A percentile compares a stretch with the other conserved stretches of the same genome.
Conservation (phyloP, 2,113 vertebrate genomes). For the Holacanthus passer region DNA sequence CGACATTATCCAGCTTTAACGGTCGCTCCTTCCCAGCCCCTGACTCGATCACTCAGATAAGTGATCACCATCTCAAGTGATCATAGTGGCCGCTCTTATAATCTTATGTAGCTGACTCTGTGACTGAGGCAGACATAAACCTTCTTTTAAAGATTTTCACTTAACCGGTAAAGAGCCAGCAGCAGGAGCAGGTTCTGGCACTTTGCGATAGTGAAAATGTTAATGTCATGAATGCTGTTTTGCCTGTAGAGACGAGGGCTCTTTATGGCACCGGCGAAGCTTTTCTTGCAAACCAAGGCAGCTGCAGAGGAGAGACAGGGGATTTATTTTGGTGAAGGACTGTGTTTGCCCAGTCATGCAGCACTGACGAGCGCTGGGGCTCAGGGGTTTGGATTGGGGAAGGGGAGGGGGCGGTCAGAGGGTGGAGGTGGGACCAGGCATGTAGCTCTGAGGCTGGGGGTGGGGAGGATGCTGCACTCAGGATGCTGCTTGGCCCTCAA, state of each 20-base stretch:
- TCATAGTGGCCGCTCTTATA: not conserved
- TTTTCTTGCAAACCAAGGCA: slow-evolving; percentile 59
- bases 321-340: slow-evolving; percentile 73
- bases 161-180: slow-evolving; percentile 2
- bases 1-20: slow-evolving; percentile 56
- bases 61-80: slow-evolving; percentile 49
- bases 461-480: slow-evolving; percentile 64
- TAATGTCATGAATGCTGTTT: slow-evolving; percentile 24
- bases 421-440: slow-evolving; percentile 70
- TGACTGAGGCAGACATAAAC: not conserved
- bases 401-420: slow-evolving; percentile 55
- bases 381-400: slow-evolving; percentile 62
- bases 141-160: slow-evolving; percentile 11
- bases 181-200: slow-evolving; percentile 30
- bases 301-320: slow-evolving; percentile 67
- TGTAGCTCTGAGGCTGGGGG: slow-evolving; percentile 65
- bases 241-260: slow-evolving; percentile 35
- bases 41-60: slow-evolving; percentile 28
- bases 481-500: slow-evolving; percentile 74
- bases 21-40: slow-evolving; percentile 6
- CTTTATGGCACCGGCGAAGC: slow-evolving; percentile 33
- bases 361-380: slow-evolving; percentile 79
- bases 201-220: slow-evolving; percentile 37
- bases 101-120: slow-evolving; percentile 20
- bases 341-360: slow-evolving; percentile 81